Evolutionary conservation across 2,888 invertebrate genomes (phyloP).

Genomic region (Noctua janthe): DNA sequence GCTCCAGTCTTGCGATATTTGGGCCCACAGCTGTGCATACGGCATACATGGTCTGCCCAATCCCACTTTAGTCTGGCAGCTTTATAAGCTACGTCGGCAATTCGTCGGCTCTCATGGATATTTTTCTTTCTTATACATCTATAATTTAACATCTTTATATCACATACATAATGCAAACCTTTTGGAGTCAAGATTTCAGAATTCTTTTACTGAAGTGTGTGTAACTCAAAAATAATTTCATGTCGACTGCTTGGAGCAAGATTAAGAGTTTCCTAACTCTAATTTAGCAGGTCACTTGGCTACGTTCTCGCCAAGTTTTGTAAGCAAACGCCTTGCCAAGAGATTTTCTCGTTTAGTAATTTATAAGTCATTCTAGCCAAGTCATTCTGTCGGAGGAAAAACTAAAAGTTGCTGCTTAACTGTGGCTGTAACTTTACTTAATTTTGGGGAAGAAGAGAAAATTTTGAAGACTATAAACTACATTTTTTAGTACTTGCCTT

Average conservation of each 20-base stretch:
- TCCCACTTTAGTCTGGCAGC: no score
- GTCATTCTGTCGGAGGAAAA: conserved; percentile 30
- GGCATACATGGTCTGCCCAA: no score
- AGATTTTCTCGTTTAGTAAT: conserved; percentile 48
- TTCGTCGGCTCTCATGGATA: no score
- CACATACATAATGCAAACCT: background rate
- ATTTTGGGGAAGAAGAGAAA: background rate
- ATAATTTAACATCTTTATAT: no score
- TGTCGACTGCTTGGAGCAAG: conserved; percentile 43
- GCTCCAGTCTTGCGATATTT: no score
- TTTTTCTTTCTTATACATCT: no score
- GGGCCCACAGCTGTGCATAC: no score
- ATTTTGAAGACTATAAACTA: background rate
- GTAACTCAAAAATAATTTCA: conserved; percentile 37
- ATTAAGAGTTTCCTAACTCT: conserved; percentile 58
- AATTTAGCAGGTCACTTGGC: conserved; percentile 59
- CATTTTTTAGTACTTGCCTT: background rate
- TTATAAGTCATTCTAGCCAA: conserved; percentile 41
- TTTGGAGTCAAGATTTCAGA: conserved; percentile 23
- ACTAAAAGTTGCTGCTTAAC: conserved; percentile 1
- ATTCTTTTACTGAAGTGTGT: conserved; percentile 28
- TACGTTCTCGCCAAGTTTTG: conserved; percentile 52
- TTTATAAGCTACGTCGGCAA: no score
- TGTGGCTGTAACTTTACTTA: conserved; percentile 8
- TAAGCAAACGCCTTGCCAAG: conserved; percentile 33